Evolutionary conservation across 37 sponge, comb jelly and placozoan species (phyloP), one percentile per base, ranked within the genome.

Genomic region (Oscarella lobularis): DNA sequence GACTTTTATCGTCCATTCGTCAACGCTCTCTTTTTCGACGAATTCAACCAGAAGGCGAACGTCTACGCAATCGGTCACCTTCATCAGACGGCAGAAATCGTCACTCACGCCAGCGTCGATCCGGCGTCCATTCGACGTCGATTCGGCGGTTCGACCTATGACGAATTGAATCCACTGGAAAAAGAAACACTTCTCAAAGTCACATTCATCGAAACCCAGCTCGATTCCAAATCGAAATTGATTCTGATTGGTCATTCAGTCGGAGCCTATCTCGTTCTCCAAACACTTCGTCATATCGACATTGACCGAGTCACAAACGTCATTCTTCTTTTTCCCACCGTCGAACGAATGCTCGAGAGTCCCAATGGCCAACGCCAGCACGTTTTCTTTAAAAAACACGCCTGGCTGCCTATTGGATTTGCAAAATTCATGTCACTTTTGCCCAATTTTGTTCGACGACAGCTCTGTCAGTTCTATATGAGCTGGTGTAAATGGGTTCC

Each of bases 81-180:
- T 20, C 60, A 48, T 20, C 14, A 9, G 9, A 48, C 9, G 20
- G 60, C 60, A 9, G 60, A 48, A 48, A 48, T 48, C 60, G n/a
- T n/a, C n/a, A n/a, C n/a, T n/a, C n/a, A n/a, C n/a, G 60, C 9
- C 60, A 20, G 20, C 14, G 60, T 27, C 60, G 60, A 48, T 20
- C 60, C 14, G 60, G 14, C 14, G 9, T 48, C 60, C 60, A 20
- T 48, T 20, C 60, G 20, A 20, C 20, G 14, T 27, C 60, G 20
- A 20, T 27, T 9, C 20, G 60, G 1, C 66, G 80, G 37, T 87
- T 83, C 86, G 85, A 87, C 38, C 82, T 85, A 0, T 40, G 72
- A 14, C 35, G 86, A 72, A 71, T 76, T 29, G 75, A 87, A 72
- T 87, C 87, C 68, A 76, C 83, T 68, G 92, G 92, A 37, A 84